These are phyloP conservation scores for Sterna hirundo DNA, from an alignment of 2,113 vertebrate species.

Conservation along the genomic window DNA sequence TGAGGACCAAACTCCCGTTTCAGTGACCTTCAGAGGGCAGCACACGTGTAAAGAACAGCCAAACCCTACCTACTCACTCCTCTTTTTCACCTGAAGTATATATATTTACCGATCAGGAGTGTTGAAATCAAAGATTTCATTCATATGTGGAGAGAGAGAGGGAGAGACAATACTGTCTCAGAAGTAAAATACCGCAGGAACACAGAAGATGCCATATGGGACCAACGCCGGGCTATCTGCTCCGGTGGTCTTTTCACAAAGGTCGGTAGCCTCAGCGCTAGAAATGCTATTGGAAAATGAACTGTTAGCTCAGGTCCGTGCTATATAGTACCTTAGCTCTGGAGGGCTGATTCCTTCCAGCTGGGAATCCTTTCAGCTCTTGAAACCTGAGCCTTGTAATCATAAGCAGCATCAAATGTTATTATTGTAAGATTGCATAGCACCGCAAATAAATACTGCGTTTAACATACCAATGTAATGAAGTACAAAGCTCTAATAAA, in stretches of 20 bases:
- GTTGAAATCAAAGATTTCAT: neutral
- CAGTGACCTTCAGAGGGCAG: neutral
- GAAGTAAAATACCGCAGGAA: neutral
- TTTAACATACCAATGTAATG: neutral
- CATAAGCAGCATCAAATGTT: neutral
- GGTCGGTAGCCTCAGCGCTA: neutral
- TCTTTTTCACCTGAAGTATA: neutral
- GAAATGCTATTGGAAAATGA: neutral
- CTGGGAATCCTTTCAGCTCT: neutral
- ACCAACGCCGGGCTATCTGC: accelerated
- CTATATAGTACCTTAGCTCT: neutral
- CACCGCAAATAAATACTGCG: neutral
- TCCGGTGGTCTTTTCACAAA: neutral
- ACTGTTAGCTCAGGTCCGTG: neutral
- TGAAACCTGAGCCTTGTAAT: neutral
- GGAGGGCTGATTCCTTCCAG: neutral
- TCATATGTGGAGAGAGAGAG: neutral
- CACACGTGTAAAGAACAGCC: neutral
- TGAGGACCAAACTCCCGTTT: neutral
- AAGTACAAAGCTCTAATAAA: neutral
- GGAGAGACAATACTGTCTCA: neutral
- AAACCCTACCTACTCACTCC: neutral
- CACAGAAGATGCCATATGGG: neutral
- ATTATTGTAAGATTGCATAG: neutral
- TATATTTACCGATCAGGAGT: neutral